Evolutionary conservation across 92 coral and sea anemone species (phyloP).

Genomic region (Isaurus tuberculatus): DNA sequence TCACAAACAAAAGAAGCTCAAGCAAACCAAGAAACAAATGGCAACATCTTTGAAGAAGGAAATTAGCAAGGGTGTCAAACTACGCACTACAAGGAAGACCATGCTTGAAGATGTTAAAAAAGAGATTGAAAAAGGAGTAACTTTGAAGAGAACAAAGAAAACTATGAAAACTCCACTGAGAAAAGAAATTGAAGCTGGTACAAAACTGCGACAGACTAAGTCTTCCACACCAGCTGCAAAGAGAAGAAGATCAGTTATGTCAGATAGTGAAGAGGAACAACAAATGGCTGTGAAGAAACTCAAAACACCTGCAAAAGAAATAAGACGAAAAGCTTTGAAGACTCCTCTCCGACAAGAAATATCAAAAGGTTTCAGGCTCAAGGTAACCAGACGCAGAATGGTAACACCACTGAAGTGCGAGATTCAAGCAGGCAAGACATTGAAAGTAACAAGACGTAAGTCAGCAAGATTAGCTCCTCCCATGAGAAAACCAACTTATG

Average conservation of each 20-base stretch:
- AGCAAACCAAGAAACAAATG: slow-evolving; percentile 66
- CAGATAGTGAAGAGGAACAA: slow-evolving; percentile 38
- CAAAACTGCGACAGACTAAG: slow-evolving; percentile 54
- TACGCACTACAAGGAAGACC: slow-evolving; percentile 53
- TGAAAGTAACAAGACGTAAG: slow-evolving; percentile 72
- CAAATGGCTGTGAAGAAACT: slow-evolving; percentile 63
- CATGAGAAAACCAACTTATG: slow-evolving; percentile 87
- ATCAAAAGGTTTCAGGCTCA: slow-evolving; percentile 63
- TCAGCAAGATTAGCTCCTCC: slow-evolving; percentile 47
- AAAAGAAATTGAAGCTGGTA: slow-evolving; percentile 63
- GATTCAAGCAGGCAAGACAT: slow-evolving; percentile 63
- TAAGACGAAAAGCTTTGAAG: slow-evolving; percentile 38
- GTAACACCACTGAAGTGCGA: slow-evolving; percentile 72
- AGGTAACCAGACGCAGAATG: slow-evolving; percentile 61
- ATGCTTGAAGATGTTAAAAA: slow-evolving; percentile 45
- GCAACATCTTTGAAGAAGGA: slow-evolving; percentile 67
- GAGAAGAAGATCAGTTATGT: slow-evolving; percentile 54
- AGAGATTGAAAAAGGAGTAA: slow-evolving; percentile 61
- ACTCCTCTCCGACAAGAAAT: slow-evolving; percentile 47
- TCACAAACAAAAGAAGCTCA: slow-evolving; percentile 54
- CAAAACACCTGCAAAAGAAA: slow-evolving; percentile 51
- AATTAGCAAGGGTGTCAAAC: slow-evolving; percentile 44
- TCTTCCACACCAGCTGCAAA: slow-evolving; percentile 57
- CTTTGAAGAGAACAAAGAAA: slow-evolving; percentile 58
- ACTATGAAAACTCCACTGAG: slow-evolving; percentile 73